These are phyloP conservation scores for Platycercus adscitus DNA, from an alignment of 2,113 vertebrate species.

Conservation along the genomic window DNA sequence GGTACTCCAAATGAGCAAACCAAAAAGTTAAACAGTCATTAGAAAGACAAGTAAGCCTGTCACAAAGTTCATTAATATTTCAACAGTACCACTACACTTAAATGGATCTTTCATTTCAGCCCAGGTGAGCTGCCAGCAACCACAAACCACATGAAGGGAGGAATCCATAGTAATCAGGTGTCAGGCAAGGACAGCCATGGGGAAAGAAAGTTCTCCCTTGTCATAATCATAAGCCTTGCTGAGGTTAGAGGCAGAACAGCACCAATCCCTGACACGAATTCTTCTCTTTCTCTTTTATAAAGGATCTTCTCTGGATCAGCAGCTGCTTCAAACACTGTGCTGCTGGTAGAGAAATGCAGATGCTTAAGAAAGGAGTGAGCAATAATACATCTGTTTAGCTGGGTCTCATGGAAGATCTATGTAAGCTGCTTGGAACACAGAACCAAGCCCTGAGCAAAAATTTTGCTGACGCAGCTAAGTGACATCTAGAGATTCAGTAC, in stretches of 20 bases:
- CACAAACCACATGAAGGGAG: not conserved
- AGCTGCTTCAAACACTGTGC: not conserved
- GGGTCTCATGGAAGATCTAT: conserved; percentile 14
- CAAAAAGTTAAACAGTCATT: not conserved
- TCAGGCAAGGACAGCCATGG: not conserved
- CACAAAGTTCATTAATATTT: not conserved
- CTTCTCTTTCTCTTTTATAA: not conserved
- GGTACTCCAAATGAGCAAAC: not conserved
- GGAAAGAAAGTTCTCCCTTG: not conserved
- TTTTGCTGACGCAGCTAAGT: conserved; percentile 50
- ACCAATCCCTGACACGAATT: not conserved
- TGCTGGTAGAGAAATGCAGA: not conserved
- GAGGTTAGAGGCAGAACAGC: not conserved
- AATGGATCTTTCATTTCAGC: not conserved
- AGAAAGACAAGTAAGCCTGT: not conserved
- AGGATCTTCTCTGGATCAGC: not conserved
- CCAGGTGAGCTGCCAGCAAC: not conserved
- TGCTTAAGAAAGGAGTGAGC: not conserved
- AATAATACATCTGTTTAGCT: conserved; percentile 17
- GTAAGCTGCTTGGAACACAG: conserved; percentile 22
- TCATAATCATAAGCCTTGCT: not conserved
- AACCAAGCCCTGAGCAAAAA: conserved; percentile 49
- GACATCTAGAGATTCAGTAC: conserved; percentile 43
- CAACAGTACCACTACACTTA: not conserved
- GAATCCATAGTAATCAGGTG: not conserved